Base-by-base conservation (phyloP, 1,140 invertebrate genomes). In the Zophobas morio region DNA sequence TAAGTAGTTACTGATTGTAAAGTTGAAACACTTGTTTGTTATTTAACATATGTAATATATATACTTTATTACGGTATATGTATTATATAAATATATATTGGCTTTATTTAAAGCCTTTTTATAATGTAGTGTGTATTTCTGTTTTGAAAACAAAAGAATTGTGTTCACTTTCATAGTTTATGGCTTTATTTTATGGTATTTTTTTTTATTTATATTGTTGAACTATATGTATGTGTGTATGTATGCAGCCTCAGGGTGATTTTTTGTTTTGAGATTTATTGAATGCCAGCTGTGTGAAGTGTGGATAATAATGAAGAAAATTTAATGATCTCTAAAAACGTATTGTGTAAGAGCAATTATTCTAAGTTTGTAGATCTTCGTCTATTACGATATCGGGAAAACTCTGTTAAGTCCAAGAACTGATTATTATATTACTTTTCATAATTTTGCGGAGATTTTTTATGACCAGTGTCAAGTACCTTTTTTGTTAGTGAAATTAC, bases 371-470 rank as follows among this genome's bases (percentile, higher is more conserved):
- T 33, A 36, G 20, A 20, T 20, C 20, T 20, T 54, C 39, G 32
- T 75, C 40, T 63, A 20, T 71, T 46, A 35, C 20, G 70, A 2
- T 40, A 46, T 47, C 6, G 34, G 73, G 8, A 57, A 60, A 42
- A 6, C 32, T 74, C 57, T 74, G 39, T 74, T 51, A 51, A 57
- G 39, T 77, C 39, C 60, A 72, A 73, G 39, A 70, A 77, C 76
- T 78, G 77, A 78, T 78, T 78, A 78, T 78, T 75, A 20, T 20
- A 37, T 6, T 72, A 72, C 33, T 78, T 75, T 78, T 78, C 34
- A 56, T 75, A 53, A n/a, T 74, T 73, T 54, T 47, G 57, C 35
- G 76, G 51, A 47, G 6, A 51, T 46, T 54, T 37, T 40, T 2
- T 40, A 37, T 56, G 51, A 56, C 32, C 39, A 36, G 63, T 70